Percentiles rank a stretch among this genome's conserved stretches.
phyloP scores from a whole-genome alignment of 2,797 vertebrate genomes.

The Naso thynnoides region DNA sequence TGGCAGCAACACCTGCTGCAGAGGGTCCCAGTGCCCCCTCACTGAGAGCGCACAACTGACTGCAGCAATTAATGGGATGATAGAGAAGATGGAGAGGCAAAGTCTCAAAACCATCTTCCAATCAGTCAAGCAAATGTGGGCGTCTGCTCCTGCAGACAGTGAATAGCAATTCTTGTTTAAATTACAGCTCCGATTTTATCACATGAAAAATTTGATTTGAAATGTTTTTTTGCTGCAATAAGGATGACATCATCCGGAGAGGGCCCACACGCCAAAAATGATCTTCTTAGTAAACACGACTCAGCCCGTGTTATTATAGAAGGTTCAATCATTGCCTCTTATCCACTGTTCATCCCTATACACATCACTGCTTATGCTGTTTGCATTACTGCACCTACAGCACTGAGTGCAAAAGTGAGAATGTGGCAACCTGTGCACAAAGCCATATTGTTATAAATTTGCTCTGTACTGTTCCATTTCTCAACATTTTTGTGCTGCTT shows the following conservation, averaged over 20 bases:
- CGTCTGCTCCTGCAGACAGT: slow-evolving; percentile 17
- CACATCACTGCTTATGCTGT: background rate
- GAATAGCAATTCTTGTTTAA: slow-evolving; percentile 52
- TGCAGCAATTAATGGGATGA: slow-evolving; percentile 69
- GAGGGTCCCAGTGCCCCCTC: slow-evolving; percentile 34
- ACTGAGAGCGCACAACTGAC: slow-evolving; percentile 61
- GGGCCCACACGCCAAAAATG: background rate
- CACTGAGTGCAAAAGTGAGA: background rate
- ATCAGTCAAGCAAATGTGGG: slow-evolving; percentile 59
- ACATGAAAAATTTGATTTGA: background rate
- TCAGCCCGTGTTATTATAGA: background rate
- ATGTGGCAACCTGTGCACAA: background rate
- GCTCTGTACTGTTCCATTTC: background rate
- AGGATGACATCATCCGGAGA: slow-evolving; percentile 6
- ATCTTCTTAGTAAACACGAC: slow-evolving; percentile 19
- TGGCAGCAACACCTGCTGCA: slow-evolving; percentile 56
- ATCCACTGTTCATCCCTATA: background rate
- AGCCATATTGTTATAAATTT: background rate
- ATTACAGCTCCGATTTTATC: slow-evolving; percentile 6
- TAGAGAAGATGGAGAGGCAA: slow-evolving; percentile 42
- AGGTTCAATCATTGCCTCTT: slow-evolving; percentile 1
- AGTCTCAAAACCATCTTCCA: slow-evolving; percentile 57
- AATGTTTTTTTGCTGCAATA: background rate
- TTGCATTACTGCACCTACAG: background rate
- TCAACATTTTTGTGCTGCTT: background rate